Conservation (phyloP, 2,113 vertebrate species). For the Bucco capensis region DNA sequence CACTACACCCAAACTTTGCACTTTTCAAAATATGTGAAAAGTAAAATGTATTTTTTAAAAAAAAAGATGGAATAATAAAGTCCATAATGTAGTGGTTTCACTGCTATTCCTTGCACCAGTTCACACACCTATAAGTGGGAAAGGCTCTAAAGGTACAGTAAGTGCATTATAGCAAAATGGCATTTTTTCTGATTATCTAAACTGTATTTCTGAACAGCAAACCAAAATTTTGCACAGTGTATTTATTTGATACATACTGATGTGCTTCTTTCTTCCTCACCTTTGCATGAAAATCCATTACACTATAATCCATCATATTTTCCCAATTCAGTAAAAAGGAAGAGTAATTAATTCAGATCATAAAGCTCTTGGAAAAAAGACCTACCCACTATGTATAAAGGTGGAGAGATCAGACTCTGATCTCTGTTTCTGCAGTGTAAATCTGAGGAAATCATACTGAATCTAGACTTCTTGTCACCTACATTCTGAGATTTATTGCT, state of each 20-base stretch:
- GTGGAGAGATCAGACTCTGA: neutral
- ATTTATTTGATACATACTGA: neutral
- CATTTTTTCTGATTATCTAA: neutral
- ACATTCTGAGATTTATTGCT: neutral
- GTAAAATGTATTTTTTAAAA: neutral
- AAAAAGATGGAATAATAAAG: neutral
- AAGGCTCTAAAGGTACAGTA: neutral
- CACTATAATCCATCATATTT: neutral
- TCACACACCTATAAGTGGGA: neutral
- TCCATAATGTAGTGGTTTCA: neutral
- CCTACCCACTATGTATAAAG: neutral
- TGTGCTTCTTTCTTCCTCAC: neutral
- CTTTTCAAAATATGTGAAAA: neutral
- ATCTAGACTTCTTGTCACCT: neutral
- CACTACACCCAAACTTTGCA: neutral
- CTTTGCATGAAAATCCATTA: neutral
- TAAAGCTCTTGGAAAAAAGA: neutral
- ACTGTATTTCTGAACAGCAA: neutral
- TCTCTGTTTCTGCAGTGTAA: neutral
- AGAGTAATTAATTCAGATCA: neutral
- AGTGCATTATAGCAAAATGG: neutral
- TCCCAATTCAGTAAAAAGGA: neutral
- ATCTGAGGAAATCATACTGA: neutral
- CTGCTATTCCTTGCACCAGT: neutral
- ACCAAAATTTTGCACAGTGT: neutral